phyloP scores from a whole-genome alignment of 2,888 invertebrate genomes.

The Cerastis rubricosa region DNA sequence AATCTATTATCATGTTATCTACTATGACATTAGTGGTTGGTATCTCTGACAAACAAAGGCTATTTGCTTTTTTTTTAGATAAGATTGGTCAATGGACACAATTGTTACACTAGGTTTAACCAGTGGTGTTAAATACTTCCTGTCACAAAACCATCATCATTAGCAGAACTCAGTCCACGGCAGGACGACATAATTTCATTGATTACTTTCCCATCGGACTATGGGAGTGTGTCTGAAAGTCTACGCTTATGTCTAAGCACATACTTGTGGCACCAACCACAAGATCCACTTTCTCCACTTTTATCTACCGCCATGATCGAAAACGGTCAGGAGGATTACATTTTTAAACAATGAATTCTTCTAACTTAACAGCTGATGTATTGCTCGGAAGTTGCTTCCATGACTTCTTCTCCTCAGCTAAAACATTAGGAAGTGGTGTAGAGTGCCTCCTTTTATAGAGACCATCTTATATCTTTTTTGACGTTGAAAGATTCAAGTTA shows the following conservation, averaged over 20 bases:
- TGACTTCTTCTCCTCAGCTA: neutral
- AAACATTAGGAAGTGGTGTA: neutral
- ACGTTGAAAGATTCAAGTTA: neutral
- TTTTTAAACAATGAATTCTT: neutral
- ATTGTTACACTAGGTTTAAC: neutral
- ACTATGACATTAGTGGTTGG: neutral
- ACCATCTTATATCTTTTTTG: neutral
- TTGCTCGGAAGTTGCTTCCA: neutral
- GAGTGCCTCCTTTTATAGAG: neutral
- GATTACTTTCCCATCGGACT: neutral
- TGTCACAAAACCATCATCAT: neutral
- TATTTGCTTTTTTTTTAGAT: neutral
- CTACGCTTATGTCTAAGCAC: neutral
- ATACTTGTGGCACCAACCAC: neutral
- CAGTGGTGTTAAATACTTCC: neutral
- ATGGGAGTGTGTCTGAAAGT: neutral
- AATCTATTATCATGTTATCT: neutral
- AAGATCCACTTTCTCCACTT: too few relatives aligned
- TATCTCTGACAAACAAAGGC: constrained; percentile 17
- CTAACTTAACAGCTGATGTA: neutral
- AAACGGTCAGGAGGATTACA: neutral
- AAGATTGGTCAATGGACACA: neutral
- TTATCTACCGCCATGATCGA: neutral
- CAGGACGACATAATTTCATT: neutral
- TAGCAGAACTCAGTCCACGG: neutral